Evolutionary conservation across 2,888 invertebrate species (phyloP), one percentile per base, ranked within the genome.

Genomic region (Andrena camellia): DNA sequence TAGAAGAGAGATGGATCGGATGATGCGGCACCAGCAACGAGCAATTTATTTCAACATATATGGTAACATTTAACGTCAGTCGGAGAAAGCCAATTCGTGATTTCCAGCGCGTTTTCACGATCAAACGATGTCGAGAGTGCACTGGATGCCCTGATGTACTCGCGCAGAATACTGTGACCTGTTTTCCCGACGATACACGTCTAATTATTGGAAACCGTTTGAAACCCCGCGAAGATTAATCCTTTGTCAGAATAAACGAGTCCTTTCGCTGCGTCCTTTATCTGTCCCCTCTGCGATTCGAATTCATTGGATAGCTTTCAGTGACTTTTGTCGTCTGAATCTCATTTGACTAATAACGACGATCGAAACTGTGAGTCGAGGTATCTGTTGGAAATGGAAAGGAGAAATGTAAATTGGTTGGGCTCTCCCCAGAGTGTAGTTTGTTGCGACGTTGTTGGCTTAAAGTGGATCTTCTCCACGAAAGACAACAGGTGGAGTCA

Each of bases 41-140:
- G 64, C 54, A 42, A 73, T 67, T 67, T 67, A 67, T 48, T 74
- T 74, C 1, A 42, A 17, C 48, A n/a, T 72, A 35, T 35, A 72
- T 52, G 63, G 72, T 50, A 74, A 66, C 59, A 48, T 66, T 74
- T 67, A 67, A 2, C 48, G 23, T 54, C 31, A 23, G 64, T 26
- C 20, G 48, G 74, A 67, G 74, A 74, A 74, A 74, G 74, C 59
- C 57, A 29, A 23, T 70, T 64, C 64, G 63, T 57, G n/a, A 57
- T 77, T 62, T 64, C 70, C 70, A 64, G 13, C 42, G 26, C 31
- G 64, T 70, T 64, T 70, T 31, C 57, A 48, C 63, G 48, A 59
- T 31, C 74, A 59, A 67, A 74, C 59, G 26, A 57, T 20, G 74
- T 67, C 66, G 57, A 60, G 66, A 48, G 59, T 67, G 48, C 23